Base-by-base conservation (phyloP, 2,113 vertebrate species). In the Cacatua alba region DNA sequence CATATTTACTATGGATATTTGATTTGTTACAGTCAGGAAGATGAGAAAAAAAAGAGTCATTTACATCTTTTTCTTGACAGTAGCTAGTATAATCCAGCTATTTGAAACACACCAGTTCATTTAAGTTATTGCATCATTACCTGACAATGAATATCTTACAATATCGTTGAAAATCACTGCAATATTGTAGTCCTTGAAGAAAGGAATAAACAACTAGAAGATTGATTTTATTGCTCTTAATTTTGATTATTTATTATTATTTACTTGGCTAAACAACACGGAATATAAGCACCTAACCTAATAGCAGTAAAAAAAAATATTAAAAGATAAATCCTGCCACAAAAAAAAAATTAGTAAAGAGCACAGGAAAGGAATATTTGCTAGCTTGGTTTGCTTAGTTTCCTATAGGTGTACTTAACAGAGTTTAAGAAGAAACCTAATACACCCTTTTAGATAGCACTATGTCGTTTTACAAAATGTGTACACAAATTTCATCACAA, bases 11-110 rank as follows among this genome's bases (percentile, higher is more conserved):
- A 10, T 6, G 4, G 17, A 11, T 53, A 68, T 49, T 84, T 14
- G 3, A 24, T 39, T 68, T 60, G 3, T 18, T 49, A 41, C 7
- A 52, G 26, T 62, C 15, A 23, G 17, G 24, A 64, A 67, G 78
- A 52, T 10, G 46, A 51, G 4, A 28, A 39, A 10, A 51, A 65
- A 28, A 53, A 8, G 1, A 60, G 3, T 2, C 0, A 28, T 52
- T 83, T 64, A 1, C 29, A 23, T 46, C 13, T 69, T 17, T 72
- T 76, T 76, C 59, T 39, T 81, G 24, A 48, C 25, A 59, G 6
- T 11, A 43, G 4, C 15, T 48, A 46, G 29, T 55, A 24, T 28
- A 1, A 8, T 49, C 24, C 63, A 46, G 35, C 17, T 68, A 26
- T 37, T 39, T 6, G 44, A 86, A 88, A 43, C 7, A 49, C 11